phyloP scores from a whole-genome alignment of 2,113 vertebrate genomes.

The Tenrec ecaudatus region DNA sequence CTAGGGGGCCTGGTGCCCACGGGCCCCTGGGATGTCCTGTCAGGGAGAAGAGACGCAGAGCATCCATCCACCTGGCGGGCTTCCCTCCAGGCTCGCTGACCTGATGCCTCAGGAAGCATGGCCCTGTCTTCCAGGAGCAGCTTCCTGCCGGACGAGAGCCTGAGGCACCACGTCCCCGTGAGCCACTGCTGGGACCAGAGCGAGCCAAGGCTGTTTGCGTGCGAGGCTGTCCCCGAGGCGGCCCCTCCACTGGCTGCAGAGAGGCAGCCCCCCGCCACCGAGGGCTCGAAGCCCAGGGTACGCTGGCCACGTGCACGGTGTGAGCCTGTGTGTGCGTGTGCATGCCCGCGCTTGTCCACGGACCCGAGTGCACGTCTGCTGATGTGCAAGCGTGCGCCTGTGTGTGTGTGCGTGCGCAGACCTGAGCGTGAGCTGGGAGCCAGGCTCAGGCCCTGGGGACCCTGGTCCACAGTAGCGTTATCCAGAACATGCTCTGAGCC shows the following conservation, averaged over 20 bases:
- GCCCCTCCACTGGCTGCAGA: constrained; percentile 77
- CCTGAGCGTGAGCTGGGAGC: not conserved
- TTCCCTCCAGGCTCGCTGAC: no score
- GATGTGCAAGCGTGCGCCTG: not conserved
- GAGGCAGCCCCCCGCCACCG: constrained; percentile 26
- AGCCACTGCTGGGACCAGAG: constrained; percentile 97
- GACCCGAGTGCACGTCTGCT: no score
- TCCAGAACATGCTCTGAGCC: not conserved
- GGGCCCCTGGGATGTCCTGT: no score
- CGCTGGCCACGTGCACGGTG: not conserved
- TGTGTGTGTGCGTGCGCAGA: not conserved
- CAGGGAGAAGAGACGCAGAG: no score
- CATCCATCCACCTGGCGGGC: no score
- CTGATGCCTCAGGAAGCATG: not conserved
- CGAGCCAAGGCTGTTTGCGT: constrained; percentile 95
- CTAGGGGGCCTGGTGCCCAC: no score
- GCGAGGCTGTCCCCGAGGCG: constrained; percentile 88
- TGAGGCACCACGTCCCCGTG: constrained; percentile 87
- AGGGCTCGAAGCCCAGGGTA: constrained; percentile 78
- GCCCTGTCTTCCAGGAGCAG: constrained; percentile 83
- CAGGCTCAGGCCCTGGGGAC: not conserved
- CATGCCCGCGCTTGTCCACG: not conserved
- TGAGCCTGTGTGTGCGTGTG: not conserved
- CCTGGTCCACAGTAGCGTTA: not conserved
- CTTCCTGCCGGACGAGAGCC: constrained; percentile 79